Evolutionary conservation across 2,113 vertebrate genomes (phyloP), one percentile per base, ranked within the genome.

Genomic region (Melanotaenia duboulayi): DNA sequence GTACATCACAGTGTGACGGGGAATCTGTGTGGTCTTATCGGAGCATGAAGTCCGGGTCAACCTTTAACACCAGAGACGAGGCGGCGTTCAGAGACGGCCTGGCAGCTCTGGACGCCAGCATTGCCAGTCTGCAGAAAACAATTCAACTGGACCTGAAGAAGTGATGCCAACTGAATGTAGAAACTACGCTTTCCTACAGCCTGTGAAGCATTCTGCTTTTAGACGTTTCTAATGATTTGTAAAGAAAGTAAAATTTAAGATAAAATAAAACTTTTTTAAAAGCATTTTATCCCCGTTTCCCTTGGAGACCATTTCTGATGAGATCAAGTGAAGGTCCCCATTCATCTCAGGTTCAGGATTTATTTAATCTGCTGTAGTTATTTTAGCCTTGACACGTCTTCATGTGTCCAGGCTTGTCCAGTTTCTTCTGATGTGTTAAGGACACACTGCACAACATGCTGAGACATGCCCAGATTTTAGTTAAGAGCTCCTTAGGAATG

Each of bases 21-120:
- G 85, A 85, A 2, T 94, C 95, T 0, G 51, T 90, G 46, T 90
- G 71, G 12, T 95, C 96, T 2, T 92, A 96, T 35, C 95, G 95
- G 91, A 97, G 95, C 19, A 2, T 62, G 37, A 94, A 90, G 44
- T 96, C 97, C 4, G 90, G 94, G 35, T 96, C 96, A 11, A 96
- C 95, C 0, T 97, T 97, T 68, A 94, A 96, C 37, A 97, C 96
- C 23, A 93, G 46, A 37, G 97, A 97, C 25, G 97, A 99, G 81
- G 93, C 93, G 14, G 94, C 95, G 28, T 99, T 99, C 46, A 93
- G 92, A 62, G 95, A 94, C 0, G 95, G 96, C 17, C 91, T 99
- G 71, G 97, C 95, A 3, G 96, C 96, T 0, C 86, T 99, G 81
- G 97, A 99, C 57, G 96, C 96, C 52, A 97, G 95, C 81, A 98